phyloP scores from a whole-genome alignment of 2,888 invertebrate genomes.

The Lepidocyrtoides sp. region DNA sequence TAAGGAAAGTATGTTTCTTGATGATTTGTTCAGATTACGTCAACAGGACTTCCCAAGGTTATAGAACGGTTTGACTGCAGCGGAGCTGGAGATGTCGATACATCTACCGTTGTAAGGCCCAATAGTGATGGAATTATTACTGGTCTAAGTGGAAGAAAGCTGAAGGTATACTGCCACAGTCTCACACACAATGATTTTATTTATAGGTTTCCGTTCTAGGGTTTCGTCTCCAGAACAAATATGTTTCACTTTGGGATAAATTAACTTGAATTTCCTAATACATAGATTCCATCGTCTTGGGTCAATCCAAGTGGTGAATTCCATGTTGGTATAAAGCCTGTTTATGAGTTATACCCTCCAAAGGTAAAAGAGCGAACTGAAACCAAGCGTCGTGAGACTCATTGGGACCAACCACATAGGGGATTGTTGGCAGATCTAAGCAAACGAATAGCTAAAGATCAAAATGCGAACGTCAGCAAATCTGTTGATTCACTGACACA shows the following conservation, averaged over 20 bases:
- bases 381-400: conserved; percentile 92
- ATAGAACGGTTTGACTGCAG: conserved; percentile 98
- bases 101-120: conserved; percentile 91
- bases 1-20: not conserved
- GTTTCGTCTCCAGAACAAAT: not conserved
- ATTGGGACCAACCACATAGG: conserved; percentile 95
- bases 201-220: not conserved
- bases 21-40: conserved; percentile 90
- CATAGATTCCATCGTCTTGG: conserved; percentile 93
- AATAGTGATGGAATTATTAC: conserved; percentile 90
- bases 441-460: conserved; percentile 79
- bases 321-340: conserved; percentile 95
- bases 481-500: conserved; percentile 86
- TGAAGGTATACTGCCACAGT: conserved; percentile 90
- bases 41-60: conserved; percentile 96
- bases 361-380: conserved; percentile 93
- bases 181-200: not conserved
- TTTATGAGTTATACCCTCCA: conserved; percentile 95
- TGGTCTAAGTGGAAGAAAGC: conserved; percentile 94
- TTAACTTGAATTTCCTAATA: not conserved
- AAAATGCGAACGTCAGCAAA: conserved; percentile 66
- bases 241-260: too few relatives aligned
- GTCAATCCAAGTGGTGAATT: conserved; percentile 93
- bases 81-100: conserved; percentile 98
- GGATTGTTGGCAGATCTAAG: conserved; percentile 92